Base-by-base conservation (phyloP, 2,113 vertebrate genomes). In the Miniopterus natalensis region DNA sequence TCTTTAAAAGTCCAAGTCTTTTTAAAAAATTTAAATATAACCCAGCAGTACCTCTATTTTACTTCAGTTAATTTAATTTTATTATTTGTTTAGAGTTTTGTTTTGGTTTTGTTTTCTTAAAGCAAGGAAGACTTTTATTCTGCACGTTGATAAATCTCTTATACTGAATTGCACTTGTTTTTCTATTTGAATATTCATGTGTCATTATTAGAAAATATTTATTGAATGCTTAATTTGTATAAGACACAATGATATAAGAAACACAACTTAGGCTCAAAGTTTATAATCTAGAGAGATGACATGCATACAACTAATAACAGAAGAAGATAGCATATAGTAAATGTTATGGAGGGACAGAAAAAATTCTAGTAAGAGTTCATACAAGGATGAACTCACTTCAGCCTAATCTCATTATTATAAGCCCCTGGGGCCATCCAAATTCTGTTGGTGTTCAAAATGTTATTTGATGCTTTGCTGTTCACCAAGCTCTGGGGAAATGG, bases 131-230 rank as follows among this genome's bases (percentile, higher is more conserved):
- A 68, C 0, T 21, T 36, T 68, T 92, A 90, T 88, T 49, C 14
- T 92, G 2, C 20, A 92, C 27, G 42, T 36, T 70, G 23, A 63
- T 92, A 59, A 42, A 68, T 88, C 5, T 68, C 59, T 77, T 59
- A 31, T 25, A 84, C 1, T 63, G 59, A 95, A 84, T 71, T 61
- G 1, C 0, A 65, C 5, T 96, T 92, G 29, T 94, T 73, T 87
- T 92, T 81, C 42, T 95, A 29, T 21, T 95, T 90, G 83, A 74
- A 70, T 95, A 86, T 95, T 95, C 61, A 90, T 91, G 1, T 91
- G 70, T 90, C 45, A 75, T 84, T 95, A 84, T 94, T 53, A 94
- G 23, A 55, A 95, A 95, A 90, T 94, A 92, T 90, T 95, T 92
- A 80, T 90, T 68, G 73, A 83, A 94, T 94, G 88, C 55, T 88